phyloP scores from a whole-genome alignment of 2,888 invertebrate genomes.

The Lycia hirtaria region DNA sequence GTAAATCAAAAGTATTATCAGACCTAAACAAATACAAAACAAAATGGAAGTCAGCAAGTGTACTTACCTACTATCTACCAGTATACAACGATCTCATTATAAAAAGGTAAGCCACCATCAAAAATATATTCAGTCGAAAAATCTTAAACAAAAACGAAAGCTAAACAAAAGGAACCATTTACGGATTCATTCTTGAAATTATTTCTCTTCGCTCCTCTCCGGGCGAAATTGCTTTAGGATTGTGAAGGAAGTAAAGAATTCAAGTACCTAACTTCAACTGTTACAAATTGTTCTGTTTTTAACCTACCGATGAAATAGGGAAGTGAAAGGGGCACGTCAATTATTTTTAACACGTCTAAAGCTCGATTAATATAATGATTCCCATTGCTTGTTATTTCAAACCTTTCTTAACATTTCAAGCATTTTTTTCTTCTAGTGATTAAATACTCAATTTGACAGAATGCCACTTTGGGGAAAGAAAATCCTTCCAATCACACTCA shows the following conservation, averaged over 20 bases:
- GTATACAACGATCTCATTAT: conserved; percentile 34
- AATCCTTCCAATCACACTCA: too few species aligned
- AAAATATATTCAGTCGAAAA: conserved; percentile 42
- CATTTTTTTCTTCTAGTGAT: too few species aligned
- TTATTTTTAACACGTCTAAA: too few species aligned
- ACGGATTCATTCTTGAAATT: conserved; percentile 49
- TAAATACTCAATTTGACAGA: too few species aligned
- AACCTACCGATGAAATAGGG: conserved; percentile 8
- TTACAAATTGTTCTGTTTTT: conserved; percentile 26
- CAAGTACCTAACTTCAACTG: conserved; percentile 16
- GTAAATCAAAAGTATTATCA: conserved; percentile 12
- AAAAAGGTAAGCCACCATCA: conserved; percentile 35
- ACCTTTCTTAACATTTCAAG: too few species aligned
- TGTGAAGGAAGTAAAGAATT: conserved; percentile 35
- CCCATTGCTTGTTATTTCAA: too few species aligned
- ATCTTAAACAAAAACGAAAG: conserved; percentile 42
- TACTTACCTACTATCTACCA: conserved; percentile 8
- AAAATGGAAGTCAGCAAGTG: conserved; percentile 20
- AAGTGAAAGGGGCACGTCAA: too few species aligned
- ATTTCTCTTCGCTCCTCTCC: conserved; percentile 36
- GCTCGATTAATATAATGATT: too few species aligned
- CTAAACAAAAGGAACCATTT: conserved; percentile 48
- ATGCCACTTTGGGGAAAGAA: too few species aligned
- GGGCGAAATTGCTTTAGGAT: conserved; percentile 50
- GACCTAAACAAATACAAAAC: conserved; percentile 20